Conservation (phyloP, 2,797 vertebrate genomes). For the Microhierax caerulescens region DNA sequence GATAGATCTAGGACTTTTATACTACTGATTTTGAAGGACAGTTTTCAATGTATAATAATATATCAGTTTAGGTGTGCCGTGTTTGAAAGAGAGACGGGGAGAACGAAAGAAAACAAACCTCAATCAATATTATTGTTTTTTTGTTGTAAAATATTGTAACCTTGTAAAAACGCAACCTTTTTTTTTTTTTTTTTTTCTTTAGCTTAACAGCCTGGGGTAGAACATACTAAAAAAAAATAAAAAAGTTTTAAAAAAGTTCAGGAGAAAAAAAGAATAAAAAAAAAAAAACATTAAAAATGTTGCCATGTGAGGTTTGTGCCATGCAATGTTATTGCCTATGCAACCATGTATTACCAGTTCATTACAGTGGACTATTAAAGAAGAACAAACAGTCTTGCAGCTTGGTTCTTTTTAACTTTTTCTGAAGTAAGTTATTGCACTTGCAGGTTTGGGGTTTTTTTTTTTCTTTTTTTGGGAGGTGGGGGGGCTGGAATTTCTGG, state of each 20-base stretch:
- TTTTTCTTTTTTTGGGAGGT: not conserved
- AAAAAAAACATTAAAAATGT: slow-evolving; percentile 39
- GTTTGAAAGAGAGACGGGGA: slow-evolving; percentile 65
- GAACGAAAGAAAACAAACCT: slow-evolving; percentile 73
- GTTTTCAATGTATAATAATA: slow-evolving; percentile 71
- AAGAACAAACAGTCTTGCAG: slow-evolving; percentile 47
- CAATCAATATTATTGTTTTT: slow-evolving; percentile 66
- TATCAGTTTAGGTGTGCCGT: slow-evolving; percentile 75
- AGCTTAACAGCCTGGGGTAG: slow-evolving; percentile 78
- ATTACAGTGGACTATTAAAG: slow-evolving; percentile 79
- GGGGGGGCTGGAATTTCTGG: not conserved
- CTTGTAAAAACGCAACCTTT: slow-evolving; percentile 75
- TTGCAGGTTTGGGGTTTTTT: slow-evolving; percentile 37
- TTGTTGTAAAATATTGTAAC: slow-evolving; percentile 80
- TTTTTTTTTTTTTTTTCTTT: slow-evolving; percentile 64
- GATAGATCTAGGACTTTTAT: slow-evolving; percentile 77
- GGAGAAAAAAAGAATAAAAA: slow-evolving; percentile 51
- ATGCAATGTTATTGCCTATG: slow-evolving; percentile 76
- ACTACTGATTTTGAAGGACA: slow-evolving; percentile 83
- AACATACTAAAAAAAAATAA: slow-evolving; percentile 47
- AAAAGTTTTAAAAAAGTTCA: slow-evolving; percentile 61
- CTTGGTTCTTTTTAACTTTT: slow-evolving; percentile 69
- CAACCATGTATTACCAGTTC: slow-evolving; percentile 78
- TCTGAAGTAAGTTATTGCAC: slow-evolving; percentile 90
- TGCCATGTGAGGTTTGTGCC: slow-evolving; percentile 70